Conservation (phyloP, 2,797 vertebrate species). For the Syndactyla subalaris region DNA sequence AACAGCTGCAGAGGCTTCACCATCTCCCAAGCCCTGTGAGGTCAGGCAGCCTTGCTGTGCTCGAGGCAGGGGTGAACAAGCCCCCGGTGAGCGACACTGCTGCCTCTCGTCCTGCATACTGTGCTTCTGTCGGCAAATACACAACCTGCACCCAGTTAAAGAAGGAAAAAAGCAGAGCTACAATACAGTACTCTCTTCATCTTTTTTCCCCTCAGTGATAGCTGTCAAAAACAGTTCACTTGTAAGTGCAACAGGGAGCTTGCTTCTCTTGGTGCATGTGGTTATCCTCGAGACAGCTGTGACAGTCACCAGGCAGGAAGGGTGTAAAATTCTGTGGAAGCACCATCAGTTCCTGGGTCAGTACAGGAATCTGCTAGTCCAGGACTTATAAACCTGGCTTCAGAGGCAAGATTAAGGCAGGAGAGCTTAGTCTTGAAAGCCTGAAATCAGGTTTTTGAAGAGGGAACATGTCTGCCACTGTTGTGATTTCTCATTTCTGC, state of each 20-base stretch:
- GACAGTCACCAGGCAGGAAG: not conserved
- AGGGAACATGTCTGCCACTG: not conserved
- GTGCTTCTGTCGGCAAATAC: not conserved
- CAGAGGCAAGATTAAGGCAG: not conserved
- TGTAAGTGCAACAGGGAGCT: not conserved
- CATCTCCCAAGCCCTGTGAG: not conserved
- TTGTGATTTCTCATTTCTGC: not conserved
- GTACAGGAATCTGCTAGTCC: not conserved
- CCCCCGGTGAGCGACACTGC: accelerated
- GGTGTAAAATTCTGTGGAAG: not conserved
- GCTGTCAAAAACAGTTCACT: not conserved
- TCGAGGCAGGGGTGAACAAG: not conserved
- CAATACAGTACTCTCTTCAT: not conserved
- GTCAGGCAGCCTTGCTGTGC: accelerated
- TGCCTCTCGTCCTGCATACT: not conserved
- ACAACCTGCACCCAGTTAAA: not conserved
- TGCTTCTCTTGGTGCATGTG: not conserved
- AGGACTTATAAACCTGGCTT: not conserved
- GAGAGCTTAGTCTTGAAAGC: not conserved
- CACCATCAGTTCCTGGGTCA: not conserved
- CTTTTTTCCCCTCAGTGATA: not conserved
- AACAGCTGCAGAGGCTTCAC: not conserved
- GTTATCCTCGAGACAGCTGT: not conserved
- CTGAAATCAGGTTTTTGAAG: not conserved
- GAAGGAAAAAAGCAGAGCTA: not conserved